Evolutionary conservation across 2,888 invertebrate genomes (phyloP), one percentile per base, ranked within the genome.

Genomic region (Drosophila stalkeri): DNA sequence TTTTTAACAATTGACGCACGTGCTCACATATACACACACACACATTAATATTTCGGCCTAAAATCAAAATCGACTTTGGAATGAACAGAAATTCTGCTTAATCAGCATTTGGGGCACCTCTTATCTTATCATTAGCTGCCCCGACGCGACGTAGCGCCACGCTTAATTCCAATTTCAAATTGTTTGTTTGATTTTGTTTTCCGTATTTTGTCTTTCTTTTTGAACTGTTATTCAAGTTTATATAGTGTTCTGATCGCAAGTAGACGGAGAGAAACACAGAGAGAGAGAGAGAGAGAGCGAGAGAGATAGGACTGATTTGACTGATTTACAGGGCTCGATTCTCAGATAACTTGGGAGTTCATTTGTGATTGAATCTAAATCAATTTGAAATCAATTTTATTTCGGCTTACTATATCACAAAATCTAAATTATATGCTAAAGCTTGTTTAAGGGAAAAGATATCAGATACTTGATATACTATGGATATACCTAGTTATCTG

Each of bases 41-140:
- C 2, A 20, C 14, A 20, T 1, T 3, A 12, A 18, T 18, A 7
- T 33, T 47, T 37, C 12, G 35, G 44, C 55, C 56, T 12, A 33
- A 55, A 43, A 33, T 54, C 52, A 23, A 27, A 55, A 23, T 59
- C 23, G 55, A 65, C 52, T 65, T 72, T 74, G 41, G 74, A 31
- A 16, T 65, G 43, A 27, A 41, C 11, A n/a, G 23, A 18, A 64
- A 49, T 35, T 33, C 2, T 56, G 39, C 47, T 23, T 51, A 75
- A 75, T 67, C 59, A 20, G 16, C 37, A 43, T 52, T 68, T 47
- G 46, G 14, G 2, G 41, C 33, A 20, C 35, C 41, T 16, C 20
- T 49, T 73, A 73, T 73, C 73, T 73, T 62, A 73, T 73, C 75
- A 8, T 2, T 8, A 18, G 11, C 27, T 57, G 23, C 41, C 52